Evolutionary conservation across 2,888 invertebrate genomes (phyloP).

Genomic region (Scaptomyza tumidula): DNA sequence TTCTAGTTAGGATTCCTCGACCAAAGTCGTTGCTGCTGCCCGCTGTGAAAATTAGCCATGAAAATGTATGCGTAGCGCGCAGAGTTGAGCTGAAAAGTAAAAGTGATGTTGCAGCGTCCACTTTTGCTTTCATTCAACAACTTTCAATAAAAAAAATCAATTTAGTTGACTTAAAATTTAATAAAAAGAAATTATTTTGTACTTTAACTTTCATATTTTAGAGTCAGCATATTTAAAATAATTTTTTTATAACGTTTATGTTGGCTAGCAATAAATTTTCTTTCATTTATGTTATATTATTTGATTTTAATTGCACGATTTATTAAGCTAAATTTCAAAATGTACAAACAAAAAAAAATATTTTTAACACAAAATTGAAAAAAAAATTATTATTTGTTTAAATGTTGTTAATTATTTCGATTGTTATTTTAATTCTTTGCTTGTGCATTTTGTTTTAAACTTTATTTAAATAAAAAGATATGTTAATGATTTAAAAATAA

Average conservation of each 20-base stretch:
- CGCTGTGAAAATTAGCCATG: slow-evolving; percentile 51
- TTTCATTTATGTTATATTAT: not conserved
- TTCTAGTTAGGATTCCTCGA: not conserved
- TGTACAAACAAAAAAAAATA: too few relatives aligned
- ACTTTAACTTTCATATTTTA: slow-evolving; percentile 24
- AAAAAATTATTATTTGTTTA: too few relatives aligned
- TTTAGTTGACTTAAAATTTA: slow-evolving; percentile 5
- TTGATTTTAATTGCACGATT: too few relatives aligned
- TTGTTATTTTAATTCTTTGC: too few relatives aligned
- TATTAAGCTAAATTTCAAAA: too few relatives aligned
- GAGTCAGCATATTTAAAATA: not conserved
- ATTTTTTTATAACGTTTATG: not conserved
- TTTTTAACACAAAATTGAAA: too few relatives aligned
- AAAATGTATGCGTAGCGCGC: slow-evolving; percentile 40
- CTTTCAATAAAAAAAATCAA: slow-evolving; percentile 33
- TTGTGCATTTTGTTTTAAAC: too few relatives aligned
- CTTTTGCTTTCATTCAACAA: slow-evolving; percentile 71
- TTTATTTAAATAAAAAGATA: too few relatives aligned
- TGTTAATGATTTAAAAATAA: too few relatives aligned
- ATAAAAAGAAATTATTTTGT: not conserved
- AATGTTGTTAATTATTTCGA: too few relatives aligned
- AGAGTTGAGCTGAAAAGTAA: slow-evolving; percentile 69
- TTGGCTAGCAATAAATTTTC: not conserved
- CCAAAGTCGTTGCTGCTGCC: not conserved
- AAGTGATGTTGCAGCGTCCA: slow-evolving; percentile 64